Base-by-base conservation (phyloP, 2,797 vertebrate genomes). In the Cichlasoma orientale region DNA sequence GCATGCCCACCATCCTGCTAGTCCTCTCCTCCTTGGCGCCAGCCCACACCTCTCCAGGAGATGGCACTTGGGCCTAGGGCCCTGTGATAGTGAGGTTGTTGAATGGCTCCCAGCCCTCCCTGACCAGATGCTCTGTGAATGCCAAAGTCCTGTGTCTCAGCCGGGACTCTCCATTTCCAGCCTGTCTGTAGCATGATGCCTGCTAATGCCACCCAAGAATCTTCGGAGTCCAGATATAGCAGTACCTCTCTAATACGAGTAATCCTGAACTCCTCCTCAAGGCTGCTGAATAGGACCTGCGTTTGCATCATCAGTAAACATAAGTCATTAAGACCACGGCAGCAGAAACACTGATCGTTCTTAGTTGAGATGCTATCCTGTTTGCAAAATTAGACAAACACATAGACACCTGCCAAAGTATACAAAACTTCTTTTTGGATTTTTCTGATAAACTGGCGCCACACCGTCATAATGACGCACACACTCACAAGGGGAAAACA, bases 81-180 rank as follows among this genome's bases (percentile, higher is more conserved):
- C 44, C 18, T 47, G 44, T 16, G 14, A 47, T 47, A 44, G 41
- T 4, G 13, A 44, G 41, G 41, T 44, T 14, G 14, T 16, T 16
- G 14, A 47, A 47, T 16, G 44, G 44, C 44, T 16, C 5, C 14
- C 5, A 47, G 44, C 44, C 44, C 44, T 66, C 5, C 16, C 23
- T 19, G 41, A 19, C 23, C 5, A 66, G 61, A 47, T 66, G 41
- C 0, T 19, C 23, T 5, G 0, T 11, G 1, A 47, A 47, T 5
- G 47, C 38, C 2, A 66, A 47, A 66, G 1, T 23, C 38, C 47
- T 19, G 2, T 47, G 61, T 66, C 27, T 66, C 23, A 47, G 23
- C 38, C 18, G 16, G 16, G 16, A 27, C 23, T 27, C 59, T 44
- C 1, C 38, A 47, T 66, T 0, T 27, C 41, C 61, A 47, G 41